phyloP scores from a whole-genome alignment of 30 jellyfish, hydroid and myxozoan genomes.

The Mastigias papua region DNA sequence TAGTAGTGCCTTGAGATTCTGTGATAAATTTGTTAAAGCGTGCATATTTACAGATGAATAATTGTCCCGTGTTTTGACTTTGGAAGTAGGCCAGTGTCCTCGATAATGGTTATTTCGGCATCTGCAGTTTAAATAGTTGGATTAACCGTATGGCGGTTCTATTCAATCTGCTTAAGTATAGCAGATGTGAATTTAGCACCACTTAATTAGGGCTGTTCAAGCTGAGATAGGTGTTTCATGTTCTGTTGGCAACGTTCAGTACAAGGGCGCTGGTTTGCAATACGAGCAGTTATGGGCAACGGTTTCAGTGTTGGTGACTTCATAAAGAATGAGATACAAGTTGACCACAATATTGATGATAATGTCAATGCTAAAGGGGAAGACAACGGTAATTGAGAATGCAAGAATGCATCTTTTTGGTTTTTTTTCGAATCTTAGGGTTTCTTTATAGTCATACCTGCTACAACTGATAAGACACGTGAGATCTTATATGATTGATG shows the following conservation, averaged over 20 bases:
- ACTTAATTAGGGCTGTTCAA: neutral
- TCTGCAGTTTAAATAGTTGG: conserved; percentile 7
- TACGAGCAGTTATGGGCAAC: neutral
- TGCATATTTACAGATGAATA: too few species aligned
- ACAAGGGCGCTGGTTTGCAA: neutral
- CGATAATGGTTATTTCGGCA: neutral
- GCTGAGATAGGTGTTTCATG: neutral
- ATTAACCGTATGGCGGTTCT: conserved; percentile 4
- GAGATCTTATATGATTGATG: too few species aligned
- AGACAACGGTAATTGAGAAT: neutral
- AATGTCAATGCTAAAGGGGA: neutral
- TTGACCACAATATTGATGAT: neutral
- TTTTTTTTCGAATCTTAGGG: neutral
- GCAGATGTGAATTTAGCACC: neutral
- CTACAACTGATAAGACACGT: too few species aligned
- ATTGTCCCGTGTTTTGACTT: neutral
- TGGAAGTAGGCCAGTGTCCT: neutral
- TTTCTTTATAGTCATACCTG: too few species aligned
- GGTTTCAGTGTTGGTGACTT: conserved; percentile 25
- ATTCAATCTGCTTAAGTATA: neutral
- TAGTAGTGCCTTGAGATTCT: too few species aligned
- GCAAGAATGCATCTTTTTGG: neutral
- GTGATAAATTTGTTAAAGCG: too few species aligned
- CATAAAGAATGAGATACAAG: conserved; percentile 1
- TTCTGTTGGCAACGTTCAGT: neutral